Base-by-base conservation (phyloP, 2,888 invertebrate genomes). In the Parnassius apollo region DNA sequence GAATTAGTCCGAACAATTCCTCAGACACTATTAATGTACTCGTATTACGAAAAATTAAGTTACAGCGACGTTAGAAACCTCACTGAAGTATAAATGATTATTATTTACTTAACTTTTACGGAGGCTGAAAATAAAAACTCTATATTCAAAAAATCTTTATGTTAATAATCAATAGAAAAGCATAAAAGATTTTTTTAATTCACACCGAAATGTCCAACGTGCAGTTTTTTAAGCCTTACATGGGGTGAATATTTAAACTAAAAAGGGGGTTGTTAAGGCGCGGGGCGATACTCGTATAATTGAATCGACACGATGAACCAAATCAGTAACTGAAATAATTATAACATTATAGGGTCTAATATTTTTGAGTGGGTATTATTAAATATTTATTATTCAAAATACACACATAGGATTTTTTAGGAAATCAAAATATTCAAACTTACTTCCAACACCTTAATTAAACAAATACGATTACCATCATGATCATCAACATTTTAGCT, bases 241-340 rank as follows among this genome's bases (percentile, higher is more conserved):
- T 75, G 70, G 80, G 77, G 76, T 80, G 80, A 77, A 81, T 80
- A 77, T 69, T 74, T 75, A 78, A 81, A 72, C 68, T 68, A 66
- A 68, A 69, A 59, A 72, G 70, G 76, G 76, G 75, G 72, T 62
- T 66, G 71, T 70, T 67, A 65, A 69, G 64, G 64, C 62, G 65
- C 66, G 66, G 66, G 65, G 74, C 74, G 67, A 74, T 76, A 76
- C 75, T 76, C 75, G 59, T 69, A 74, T 84, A 88, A 87, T 86
- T 86, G 83, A 82, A 82, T 83, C 79, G 78, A 81, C 82, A 75
- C 75, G 75, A 73, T 69, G 70, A 71, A 70, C 76, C 67, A 82
- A 85, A 87, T 88, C 87, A 86, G 83, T 78, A 77, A 67, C 78
- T 87, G 71, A 86, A 89, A 85, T 88, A 88, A 88, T 81, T 82